phyloP scores from a whole-genome alignment of 2,113 vertebrate species.

The Irena cyanogastra region DNA sequence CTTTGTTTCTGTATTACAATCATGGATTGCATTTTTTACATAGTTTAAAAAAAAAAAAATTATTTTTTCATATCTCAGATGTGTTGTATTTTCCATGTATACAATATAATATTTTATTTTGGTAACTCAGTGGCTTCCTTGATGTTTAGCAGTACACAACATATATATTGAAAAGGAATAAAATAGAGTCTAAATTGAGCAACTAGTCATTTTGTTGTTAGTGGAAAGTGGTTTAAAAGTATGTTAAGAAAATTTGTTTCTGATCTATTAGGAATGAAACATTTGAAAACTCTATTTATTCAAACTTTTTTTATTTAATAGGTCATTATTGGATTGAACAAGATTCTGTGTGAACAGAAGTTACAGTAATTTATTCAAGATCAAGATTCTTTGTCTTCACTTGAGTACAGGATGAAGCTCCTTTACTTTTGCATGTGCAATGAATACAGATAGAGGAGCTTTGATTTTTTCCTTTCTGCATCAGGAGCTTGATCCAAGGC shows the following conservation, averaged over 20 bases:
- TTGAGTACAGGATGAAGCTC: not conserved
- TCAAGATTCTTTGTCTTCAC: not conserved
- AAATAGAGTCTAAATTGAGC: not conserved
- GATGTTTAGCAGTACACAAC: not conserved
- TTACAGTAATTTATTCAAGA: not conserved
- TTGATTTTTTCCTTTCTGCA: not conserved
- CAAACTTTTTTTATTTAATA: not conserved
- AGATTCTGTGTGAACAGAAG: not conserved
- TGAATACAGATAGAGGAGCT: not conserved
- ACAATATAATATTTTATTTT: not conserved
- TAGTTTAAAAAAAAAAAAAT: not conserved
- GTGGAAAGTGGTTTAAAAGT: not conserved
- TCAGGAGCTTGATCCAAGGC: not conserved
- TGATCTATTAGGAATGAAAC: not conserved
- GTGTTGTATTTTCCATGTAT: not conserved
- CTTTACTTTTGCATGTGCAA: not conserved
- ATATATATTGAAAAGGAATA: not conserved
- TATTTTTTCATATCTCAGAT: constrained; percentile 47
- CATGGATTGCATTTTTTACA: not conserved
- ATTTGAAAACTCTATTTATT: not conserved
- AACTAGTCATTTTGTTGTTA: not conserved
- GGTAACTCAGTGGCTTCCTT: not conserved
- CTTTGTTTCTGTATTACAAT: constrained; percentile 54
- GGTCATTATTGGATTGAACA: not conserved
- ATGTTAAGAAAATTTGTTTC: not conserved